Evolutionary conservation across 1,140 invertebrate species (phyloP).

Genomic region (Pogonomyrmex barbatus): DNA sequence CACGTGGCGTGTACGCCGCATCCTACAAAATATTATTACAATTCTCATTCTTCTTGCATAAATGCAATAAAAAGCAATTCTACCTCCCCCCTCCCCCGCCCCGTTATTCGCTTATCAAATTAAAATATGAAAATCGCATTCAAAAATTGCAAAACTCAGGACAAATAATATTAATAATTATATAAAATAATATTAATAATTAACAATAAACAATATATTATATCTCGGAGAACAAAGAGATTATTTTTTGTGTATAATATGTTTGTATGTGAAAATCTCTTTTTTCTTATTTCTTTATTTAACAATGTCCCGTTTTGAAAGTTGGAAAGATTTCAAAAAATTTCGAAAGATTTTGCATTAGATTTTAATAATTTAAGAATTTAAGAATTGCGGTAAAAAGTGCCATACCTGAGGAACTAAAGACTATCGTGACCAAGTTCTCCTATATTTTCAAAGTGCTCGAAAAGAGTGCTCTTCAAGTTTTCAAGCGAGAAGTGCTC

Average conservation of each 20-base stretch:
- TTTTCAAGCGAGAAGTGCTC: conserved; percentile 39
- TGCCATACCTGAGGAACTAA: conserved; percentile 26
- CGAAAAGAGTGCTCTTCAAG: neutral
- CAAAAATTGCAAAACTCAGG: neutral
- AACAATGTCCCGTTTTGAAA: neutral
- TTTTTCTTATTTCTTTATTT: neutral
- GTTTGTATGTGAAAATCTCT: neutral
- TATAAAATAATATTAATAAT: too few species aligned
- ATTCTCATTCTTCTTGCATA: conserved; percentile 3
- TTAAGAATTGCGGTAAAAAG: neutral
- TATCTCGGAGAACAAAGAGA: neutral
- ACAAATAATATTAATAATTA: neutral
- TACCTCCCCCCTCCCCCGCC: too few species aligned
- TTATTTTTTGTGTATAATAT: neutral
- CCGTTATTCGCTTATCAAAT: neutral
- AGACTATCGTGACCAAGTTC: neutral
- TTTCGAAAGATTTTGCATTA: neutral
- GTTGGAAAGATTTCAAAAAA: neutral
- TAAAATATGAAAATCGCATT: neutral
- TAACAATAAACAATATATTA: neutral
- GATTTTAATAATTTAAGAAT: neutral
- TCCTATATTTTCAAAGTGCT: neutral
- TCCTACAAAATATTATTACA: conserved; percentile 63
- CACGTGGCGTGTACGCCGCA: conserved; percentile 81
- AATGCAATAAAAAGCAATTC: neutral